Percentiles rank a stretch among this genome's conserved stretches.
Conservation (phyloP, 2,113 vertebrate species). For the Platycercus adscitus region DNA sequence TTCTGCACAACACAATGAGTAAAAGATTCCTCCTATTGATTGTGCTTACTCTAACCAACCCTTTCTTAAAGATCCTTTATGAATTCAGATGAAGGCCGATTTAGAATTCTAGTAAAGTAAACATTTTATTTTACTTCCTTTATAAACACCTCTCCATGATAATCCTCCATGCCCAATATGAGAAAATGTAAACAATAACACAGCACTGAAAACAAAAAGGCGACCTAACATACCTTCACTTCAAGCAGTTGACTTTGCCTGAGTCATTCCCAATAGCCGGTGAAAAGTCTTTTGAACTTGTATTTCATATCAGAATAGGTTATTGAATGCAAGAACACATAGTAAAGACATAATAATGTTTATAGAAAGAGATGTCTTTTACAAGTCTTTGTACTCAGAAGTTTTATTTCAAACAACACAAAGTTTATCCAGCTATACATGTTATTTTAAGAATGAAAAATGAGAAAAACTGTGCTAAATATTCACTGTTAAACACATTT, state of each 20-base stretch:
- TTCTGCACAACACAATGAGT: background rate
- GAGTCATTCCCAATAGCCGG: background rate
- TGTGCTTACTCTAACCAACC: background rate
- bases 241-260: background rate
- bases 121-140: background rate
- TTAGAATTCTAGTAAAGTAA: background rate
- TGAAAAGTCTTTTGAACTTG: background rate
- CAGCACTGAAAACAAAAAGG: background rate
- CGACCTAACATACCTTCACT: accelerated
- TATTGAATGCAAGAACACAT: background rate
- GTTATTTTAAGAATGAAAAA: background rate
- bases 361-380: background rate
- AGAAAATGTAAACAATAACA: background rate
- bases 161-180: background rate
- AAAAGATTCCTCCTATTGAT: background rate
- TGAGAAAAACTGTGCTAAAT: background rate
- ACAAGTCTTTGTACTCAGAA: background rate
- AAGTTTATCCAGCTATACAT: background rate
- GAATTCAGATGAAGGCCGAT: background rate
- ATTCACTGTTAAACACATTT: background rate
- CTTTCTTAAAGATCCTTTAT: background rate
- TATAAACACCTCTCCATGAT: background rate
- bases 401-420: background rate
- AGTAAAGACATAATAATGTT: background rate
- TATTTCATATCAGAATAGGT: background rate